A percentile compares a stretch with the other conserved stretches of the same genome.
These are phyloP conservation scores for Brachionus plicatilis DNA, from an alignment of 1,140 invertebrate species.

Conservation along the genomic window DNA sequence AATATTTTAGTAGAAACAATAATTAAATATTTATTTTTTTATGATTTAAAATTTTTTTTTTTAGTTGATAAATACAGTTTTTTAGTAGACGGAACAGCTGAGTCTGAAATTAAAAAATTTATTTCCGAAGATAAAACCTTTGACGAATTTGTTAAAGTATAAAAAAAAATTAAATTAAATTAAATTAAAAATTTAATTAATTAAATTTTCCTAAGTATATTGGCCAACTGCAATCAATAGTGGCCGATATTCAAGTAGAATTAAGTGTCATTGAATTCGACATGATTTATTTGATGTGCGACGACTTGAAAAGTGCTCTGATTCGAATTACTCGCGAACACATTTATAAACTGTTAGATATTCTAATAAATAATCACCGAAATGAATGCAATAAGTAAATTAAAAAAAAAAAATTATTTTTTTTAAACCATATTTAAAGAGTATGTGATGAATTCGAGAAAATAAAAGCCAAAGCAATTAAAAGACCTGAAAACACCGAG, in stretches of 20 bases:
- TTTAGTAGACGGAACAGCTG: conserved; percentile 54
- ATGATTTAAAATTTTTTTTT: background rate
- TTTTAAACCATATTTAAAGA: background rate
- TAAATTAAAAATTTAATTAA: background rate
- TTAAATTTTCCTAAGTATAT: conserved; percentile 48
- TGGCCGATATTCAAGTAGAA: conserved; percentile 51
- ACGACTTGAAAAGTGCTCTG: conserved; percentile 25
- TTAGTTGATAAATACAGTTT: conserved; percentile 53
- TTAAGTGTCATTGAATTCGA: conserved; percentile 54
- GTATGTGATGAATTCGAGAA: conserved; percentile 78
- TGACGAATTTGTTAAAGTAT: conserved; percentile 53
- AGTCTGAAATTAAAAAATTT: conserved; percentile 50
- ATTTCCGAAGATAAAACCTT: conserved; percentile 52
- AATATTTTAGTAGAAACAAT: background rate
- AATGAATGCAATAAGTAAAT: conserved; percentile 6
- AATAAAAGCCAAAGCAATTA: conserved; percentile 74
- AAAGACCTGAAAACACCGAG: conserved; percentile 75
- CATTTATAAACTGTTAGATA: background rate
- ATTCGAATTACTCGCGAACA: conserved; percentile 15
- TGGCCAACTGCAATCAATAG: conserved; percentile 50
- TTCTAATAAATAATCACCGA: background rate
- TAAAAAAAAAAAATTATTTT: background rate
- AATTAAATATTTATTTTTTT: background rate
- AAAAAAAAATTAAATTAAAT: background rate
- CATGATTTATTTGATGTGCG: conserved; percentile 27